These are phyloP conservation scores for Donacobius atricapilla DNA, from an alignment of 2,113 vertebrate genomes.

Conservation along the genomic window DNA sequence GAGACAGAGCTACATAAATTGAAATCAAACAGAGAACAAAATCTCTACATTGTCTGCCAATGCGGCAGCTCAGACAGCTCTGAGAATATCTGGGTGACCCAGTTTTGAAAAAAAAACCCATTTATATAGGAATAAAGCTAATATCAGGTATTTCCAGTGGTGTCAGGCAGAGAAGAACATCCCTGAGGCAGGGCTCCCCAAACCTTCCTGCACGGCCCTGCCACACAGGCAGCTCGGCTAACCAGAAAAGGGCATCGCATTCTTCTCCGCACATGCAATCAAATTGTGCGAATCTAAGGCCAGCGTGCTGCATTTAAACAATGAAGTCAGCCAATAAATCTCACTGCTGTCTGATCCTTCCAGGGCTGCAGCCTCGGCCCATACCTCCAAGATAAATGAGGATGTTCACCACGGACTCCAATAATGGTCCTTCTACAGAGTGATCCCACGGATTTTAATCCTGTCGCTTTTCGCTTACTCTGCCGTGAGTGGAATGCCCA, in stretches of 20 bases:
- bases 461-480: not conserved
- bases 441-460: not conserved
- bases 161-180: not conserved
- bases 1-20: not conserved
- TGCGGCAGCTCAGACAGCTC: not conserved
- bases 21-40: not conserved
- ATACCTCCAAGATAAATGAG: not conserved
- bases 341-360: not conserved
- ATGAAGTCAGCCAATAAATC: conserved; percentile 32
- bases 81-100: not conserved
- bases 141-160: not conserved
- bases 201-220: not conserved
- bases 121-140: not conserved
- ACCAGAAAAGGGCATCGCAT: conserved; percentile 35
- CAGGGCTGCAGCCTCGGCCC: not conserved
- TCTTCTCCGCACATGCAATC: conserved; percentile 19
- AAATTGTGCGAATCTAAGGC: not conserved
- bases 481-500: not conserved
- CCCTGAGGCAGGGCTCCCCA: not conserved
- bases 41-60: not conserved
- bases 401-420: not conserved
- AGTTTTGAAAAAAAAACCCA: not conserved
- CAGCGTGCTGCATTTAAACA: conserved; percentile 9
- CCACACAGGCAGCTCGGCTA: not conserved
- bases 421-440: not conserved